Percentiles rank a stretch among this genome's conserved stretches.
These are phyloP conservation scores for Diploscapter pachys DNA, from an alignment of 1,140 invertebrate genomes.

Conservation along the genomic window DNA sequence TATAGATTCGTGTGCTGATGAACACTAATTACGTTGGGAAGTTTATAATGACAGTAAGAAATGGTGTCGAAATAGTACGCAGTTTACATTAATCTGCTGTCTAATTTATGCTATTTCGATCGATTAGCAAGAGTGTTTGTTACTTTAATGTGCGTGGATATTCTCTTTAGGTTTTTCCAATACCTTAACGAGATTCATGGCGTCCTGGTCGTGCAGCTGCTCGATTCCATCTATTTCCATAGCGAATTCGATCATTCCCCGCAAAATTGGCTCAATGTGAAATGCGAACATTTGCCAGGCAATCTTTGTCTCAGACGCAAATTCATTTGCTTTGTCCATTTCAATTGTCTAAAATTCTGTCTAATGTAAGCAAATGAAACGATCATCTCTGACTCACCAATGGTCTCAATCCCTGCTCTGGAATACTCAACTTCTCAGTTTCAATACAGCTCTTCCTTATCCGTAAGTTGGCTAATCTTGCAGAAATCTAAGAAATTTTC, in stretches of 20 bases:
- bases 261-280: neutral
- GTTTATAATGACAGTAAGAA: neutral
- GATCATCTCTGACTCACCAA: conserved; percentile 8
- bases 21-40: too few relatives aligned
- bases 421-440: neutral
- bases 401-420: neutral
- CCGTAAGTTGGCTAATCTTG: neutral
- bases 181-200: conserved; percentile 6
- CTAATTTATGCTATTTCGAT: neutral
- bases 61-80: neutral
- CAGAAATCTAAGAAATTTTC: neutral
- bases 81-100: neutral
- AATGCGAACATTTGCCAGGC: conserved; percentile 21
- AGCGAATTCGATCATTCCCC: conserved; percentile 3
- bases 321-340: neutral
- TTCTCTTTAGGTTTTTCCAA: neutral
- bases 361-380: neutral
- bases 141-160: neutral
- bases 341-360: neutral
- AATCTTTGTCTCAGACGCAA: neutral
- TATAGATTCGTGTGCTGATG: neutral
- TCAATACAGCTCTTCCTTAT: neutral
- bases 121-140: neutral
- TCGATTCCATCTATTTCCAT: conserved; percentile 3
- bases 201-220: neutral